A percentile compares a stretch with the other conserved stretches of the same genome.
These are phyloP conservation scores for Forpus xanthops DNA, from an alignment of 2,797 vertebrate genomes.

Conservation along the genomic window DNA sequence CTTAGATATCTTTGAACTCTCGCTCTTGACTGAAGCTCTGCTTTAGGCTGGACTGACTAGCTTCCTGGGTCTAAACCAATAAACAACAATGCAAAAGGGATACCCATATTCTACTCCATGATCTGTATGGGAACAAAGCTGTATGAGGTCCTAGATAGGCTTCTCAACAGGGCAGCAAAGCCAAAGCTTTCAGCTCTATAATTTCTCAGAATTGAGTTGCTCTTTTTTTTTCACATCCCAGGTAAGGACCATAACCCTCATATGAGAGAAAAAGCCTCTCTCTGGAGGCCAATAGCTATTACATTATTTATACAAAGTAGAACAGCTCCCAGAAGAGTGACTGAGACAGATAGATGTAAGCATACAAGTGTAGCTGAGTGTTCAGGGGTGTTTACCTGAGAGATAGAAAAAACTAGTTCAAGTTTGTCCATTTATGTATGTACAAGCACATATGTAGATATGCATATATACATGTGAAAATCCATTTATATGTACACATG, in stretches of 20 bases:
- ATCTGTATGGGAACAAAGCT: neutral
- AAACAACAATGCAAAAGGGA: neutral
- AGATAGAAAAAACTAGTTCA: neutral
- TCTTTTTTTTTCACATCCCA: neutral
- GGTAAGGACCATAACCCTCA: neutral
- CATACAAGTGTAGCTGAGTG: neutral
- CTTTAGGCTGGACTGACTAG: neutral
- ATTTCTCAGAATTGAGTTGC: neutral
- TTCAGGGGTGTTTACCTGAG: neutral
- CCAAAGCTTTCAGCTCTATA: neutral
- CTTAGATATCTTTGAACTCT: neutral
- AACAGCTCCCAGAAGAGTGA: constrained; percentile 28
- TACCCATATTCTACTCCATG: neutral
- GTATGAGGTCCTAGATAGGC: neutral
- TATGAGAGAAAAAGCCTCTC: neutral
- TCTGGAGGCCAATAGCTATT: neutral
- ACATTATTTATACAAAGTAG: constrained; percentile 29
- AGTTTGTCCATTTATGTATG: neutral
- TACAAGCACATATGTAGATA: neutral
- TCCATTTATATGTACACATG: neutral
- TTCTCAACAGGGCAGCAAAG: neutral
- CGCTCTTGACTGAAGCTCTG: neutral
- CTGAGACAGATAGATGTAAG: neutral
- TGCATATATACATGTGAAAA: neutral
- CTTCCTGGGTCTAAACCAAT: neutral